A percentile compares a stretch with the other conserved stretches of the same genome.
phyloP scores from a whole-genome alignment of 2,113 vertebrate species.

The Limnothrissa miodon region DNA sequence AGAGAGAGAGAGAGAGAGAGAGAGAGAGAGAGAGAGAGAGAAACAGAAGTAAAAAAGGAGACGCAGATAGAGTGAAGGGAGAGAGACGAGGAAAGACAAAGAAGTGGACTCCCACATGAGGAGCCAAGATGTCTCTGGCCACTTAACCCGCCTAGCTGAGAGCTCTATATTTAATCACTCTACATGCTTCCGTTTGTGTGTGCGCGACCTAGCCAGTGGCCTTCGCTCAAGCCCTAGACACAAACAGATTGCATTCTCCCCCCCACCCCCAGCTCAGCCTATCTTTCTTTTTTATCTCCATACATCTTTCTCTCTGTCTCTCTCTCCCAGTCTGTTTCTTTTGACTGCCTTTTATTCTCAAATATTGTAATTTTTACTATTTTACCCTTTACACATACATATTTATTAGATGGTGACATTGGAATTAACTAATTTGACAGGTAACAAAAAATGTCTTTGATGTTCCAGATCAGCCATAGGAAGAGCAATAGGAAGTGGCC shows the following conservation, averaged over 20 bases:
- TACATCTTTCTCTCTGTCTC: background rate
- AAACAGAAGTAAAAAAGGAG: background rate
- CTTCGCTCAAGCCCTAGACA: background rate
- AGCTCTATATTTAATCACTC: conserved; percentile 31
- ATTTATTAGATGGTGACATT: background rate
- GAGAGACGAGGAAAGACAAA: conserved; percentile 2
- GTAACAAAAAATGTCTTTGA: too few relatives aligned
- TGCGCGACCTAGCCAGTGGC: background rate
- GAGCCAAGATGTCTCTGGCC: conserved; percentile 21
- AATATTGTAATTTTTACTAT: too few relatives aligned
- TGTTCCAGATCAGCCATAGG: too few relatives aligned
- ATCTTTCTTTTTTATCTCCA: background rate
- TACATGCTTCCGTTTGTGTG: background rate
- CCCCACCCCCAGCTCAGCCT: background rate
- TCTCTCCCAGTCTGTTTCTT: background rate
- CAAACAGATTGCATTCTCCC: background rate
- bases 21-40: background rate
- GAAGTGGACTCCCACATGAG: conserved; percentile 15
- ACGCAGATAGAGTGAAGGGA: conserved; percentile 13
- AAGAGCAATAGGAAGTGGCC: too few relatives aligned
- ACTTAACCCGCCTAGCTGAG: conserved; percentile 28
- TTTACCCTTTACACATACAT: background rate
- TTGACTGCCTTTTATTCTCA: background rate
- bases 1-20: conserved; percentile 3
- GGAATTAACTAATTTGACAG: too few relatives aligned